Evolutionary conservation across 2,888 invertebrate species (phyloP).

Genomic region (Andrena chrysosceles): DNA sequence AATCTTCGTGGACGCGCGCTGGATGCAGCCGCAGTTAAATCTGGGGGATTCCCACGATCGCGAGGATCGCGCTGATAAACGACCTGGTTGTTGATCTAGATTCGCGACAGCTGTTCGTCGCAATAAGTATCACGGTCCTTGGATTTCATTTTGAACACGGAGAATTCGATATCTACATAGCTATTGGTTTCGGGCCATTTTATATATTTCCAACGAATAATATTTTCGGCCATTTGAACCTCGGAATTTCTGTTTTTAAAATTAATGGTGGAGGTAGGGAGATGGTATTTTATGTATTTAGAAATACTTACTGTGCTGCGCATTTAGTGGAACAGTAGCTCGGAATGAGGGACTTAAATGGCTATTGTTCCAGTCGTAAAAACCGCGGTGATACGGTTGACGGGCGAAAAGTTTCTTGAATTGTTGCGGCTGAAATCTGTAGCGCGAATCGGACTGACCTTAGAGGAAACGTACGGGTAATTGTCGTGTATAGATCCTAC

Average conservation of each 20-base stretch:
- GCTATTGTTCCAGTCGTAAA: constrained; percentile 31
- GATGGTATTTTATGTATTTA: no score
- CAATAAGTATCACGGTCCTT: background rate
- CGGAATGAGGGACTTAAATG: background rate
- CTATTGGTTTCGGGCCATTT: background rate
- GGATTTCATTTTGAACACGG: background rate
- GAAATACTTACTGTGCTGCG: no score
- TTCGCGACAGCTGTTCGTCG: background rate
- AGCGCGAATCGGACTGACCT: constrained; percentile 22
- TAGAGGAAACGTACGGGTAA: constrained; percentile 43
- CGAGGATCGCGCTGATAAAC: constrained; percentile 34
- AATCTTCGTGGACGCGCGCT: constrained; percentile 18
- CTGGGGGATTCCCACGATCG: constrained; percentile 21
- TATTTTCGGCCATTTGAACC: no score
- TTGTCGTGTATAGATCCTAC: constrained; percentile 48
- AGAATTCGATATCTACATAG: background rate
- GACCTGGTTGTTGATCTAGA: background rate
- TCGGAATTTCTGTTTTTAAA: no score
- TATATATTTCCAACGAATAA: no score
- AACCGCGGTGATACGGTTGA: constrained; percentile 22
- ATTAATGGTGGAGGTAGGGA: no score
- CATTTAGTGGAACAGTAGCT: background rate
- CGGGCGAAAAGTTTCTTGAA: background rate
- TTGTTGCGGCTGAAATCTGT: constrained; percentile 3
- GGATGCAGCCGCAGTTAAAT: constrained; percentile 9